These are phyloP conservation scores for Globodera ellingtonae DNA, from an alignment of 1,140 invertebrate genomes.

Conservation along the genomic window DNA sequence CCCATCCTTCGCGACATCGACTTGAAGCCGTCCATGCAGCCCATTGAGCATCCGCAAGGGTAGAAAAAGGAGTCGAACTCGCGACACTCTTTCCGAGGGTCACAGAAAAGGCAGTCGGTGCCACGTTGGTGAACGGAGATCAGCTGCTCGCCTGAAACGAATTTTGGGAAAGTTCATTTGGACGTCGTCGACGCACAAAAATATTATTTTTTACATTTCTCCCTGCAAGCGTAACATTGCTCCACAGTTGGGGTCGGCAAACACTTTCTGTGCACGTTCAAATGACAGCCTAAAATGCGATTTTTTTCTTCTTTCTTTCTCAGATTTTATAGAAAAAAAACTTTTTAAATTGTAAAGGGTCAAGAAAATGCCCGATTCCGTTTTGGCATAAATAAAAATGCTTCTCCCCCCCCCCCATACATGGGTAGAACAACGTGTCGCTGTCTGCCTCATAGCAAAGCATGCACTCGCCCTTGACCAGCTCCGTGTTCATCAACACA, in stretches of 20 bases:
- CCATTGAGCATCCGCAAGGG: constrained; percentile 16
- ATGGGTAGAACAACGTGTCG: constrained; percentile 13
- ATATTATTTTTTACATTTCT: constrained; percentile 11
- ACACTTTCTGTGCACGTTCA: constrained; percentile 12
- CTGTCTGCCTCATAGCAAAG: neutral
- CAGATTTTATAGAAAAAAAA: too few species aligned
- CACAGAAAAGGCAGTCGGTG: constrained; percentile 8
- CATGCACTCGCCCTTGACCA: constrained; percentile 14
- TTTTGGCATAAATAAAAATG: too few species aligned
- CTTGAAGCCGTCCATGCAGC: constrained; percentile 19
- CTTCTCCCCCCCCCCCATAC: neutral
- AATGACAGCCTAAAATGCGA: constrained; percentile 14
- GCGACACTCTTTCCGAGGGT: neutral
- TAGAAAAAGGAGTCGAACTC: constrained; percentile 17
- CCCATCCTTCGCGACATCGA: constrained; percentile 8
- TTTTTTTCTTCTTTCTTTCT: too few species aligned
- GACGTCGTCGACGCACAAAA: too few species aligned
- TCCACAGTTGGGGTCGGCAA: neutral
- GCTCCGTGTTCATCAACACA: neutral
- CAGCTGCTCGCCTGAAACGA: constrained; percentile 4
- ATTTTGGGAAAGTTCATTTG: neutral
- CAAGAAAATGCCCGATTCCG: too few species aligned
- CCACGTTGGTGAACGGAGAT: neutral
- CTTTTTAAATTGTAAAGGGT: neutral
- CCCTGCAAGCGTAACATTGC: constrained; percentile 6